phyloP scores from a whole-genome alignment of 2,113 vertebrate genomes.

The Chloroceryle aenea region DNA sequence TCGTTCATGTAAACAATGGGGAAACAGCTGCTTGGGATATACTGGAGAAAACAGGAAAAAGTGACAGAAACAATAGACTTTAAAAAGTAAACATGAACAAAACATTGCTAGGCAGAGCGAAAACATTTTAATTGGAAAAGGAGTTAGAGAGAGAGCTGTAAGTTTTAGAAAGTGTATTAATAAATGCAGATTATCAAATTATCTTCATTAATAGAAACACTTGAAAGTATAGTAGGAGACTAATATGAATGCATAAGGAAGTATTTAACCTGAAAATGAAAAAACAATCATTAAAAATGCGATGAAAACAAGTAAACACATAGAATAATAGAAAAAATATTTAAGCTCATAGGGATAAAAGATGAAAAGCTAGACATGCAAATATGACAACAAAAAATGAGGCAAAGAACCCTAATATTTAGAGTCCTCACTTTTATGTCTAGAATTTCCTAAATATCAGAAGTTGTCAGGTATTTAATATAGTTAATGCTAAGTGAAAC shows the following conservation, averaged over 20 bases:
- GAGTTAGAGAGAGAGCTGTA: neutral
- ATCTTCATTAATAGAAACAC: slow-evolving; percentile 16
- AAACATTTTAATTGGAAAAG: slow-evolving; percentile 14
- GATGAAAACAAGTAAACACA: neutral
- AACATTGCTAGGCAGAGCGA: neutral
- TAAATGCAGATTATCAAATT: slow-evolving; percentile 28
- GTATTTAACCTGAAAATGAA: neutral
- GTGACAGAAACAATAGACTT: neutral
- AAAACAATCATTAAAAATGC: neutral
- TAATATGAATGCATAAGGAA: neutral
- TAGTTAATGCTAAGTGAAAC: neutral
- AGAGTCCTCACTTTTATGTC: neutral
- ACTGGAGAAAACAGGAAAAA: neutral
- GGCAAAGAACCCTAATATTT: neutral
- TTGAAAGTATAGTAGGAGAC: neutral
- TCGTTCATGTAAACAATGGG: neutral
- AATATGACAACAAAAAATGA: neutral
- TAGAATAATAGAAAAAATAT: neutral
- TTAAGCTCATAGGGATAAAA: neutral
- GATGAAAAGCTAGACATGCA: neutral
- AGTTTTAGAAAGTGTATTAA: neutral
- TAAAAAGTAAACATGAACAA: neutral
- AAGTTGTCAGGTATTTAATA: neutral
- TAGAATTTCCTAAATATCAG: neutral
- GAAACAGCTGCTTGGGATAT: neutral